Evolutionary conservation across 2,797 vertebrate genomes (phyloP).

Genomic region (Megalops cyprinoides): DNA sequence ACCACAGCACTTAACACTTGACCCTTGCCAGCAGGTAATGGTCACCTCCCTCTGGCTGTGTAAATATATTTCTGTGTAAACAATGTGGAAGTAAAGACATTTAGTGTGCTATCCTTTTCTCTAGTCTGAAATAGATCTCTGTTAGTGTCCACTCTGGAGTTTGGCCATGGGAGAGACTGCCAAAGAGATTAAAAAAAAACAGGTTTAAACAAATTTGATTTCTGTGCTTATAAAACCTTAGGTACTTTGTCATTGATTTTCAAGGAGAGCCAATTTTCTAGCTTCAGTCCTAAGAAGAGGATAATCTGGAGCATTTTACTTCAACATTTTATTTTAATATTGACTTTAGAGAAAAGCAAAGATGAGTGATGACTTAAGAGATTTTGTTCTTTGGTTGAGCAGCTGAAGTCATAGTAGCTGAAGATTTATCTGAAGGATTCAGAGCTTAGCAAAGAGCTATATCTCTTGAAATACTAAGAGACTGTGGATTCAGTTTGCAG

Average conservation of each 20-base stretch:
- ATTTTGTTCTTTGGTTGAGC: neutral
- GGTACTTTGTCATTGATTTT: neutral
- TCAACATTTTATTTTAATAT: neutral
- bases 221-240: neutral
- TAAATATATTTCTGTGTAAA: neutral
- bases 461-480: neutral
- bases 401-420: neutral
- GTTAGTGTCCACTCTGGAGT: neutral
- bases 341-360: neutral
- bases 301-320: neutral
- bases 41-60: neutral
- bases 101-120: neutral
- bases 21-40: neutral
- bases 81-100: neutral
- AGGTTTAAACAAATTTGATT: neutral
- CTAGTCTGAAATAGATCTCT: neutral
- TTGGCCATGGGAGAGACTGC: neutral
- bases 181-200: neutral
- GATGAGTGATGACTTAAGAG: neutral
- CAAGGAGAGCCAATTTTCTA: neutral
- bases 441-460: neutral
- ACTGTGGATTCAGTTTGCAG: neutral
- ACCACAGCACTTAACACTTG: neutral
- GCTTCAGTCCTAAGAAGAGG: neutral
- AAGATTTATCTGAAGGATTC: neutral